Conservation (phyloP, 2,113 vertebrate species). For the Cariama cristata region DNA sequence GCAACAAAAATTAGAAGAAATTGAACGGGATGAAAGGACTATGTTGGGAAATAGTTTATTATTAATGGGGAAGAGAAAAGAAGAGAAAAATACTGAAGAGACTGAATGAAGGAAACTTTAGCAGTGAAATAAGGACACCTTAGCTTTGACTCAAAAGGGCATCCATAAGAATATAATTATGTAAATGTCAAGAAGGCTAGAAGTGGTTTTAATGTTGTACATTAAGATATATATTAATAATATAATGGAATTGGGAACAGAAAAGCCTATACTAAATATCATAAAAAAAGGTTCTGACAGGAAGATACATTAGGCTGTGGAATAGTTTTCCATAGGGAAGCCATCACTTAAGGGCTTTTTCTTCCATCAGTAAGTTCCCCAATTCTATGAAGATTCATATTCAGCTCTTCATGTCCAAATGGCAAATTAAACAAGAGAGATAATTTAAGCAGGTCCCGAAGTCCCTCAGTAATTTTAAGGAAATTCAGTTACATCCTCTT, state of each 20-base stretch:
- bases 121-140: neutral
- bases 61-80: neutral
- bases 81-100: neutral
- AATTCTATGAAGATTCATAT: constrained; percentile 45
- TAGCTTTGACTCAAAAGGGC: constrained; percentile 7
- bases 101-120: neutral
- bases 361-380: constrained; percentile 22
- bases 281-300: constrained; percentile 49
- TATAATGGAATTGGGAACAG: neutral
- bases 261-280: constrained; percentile 11
- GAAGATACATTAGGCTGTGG: constrained; percentile 39
- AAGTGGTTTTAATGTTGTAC: constrained; percentile 56
- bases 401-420: constrained; percentile 39
- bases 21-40: rapidly evolving
- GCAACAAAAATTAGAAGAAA: neutral
- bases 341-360: constrained; percentile 53
- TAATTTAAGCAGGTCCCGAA: constrained; percentile 59
- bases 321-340: constrained; percentile 44
- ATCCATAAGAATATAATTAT: constrained; percentile 41
- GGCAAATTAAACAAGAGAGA: constrained; percentile 56
- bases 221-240: constrained; percentile 65
- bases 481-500: constrained; percentile 37
- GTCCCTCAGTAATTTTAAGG: constrained; percentile 65
- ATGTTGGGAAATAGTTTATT: neutral
- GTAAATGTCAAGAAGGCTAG: constrained; percentile 59